These are phyloP conservation scores for Pristionchus arcanus DNA, from an alignment of 2,888 invertebrate genomes.

Conservation along the genomic window DNA sequence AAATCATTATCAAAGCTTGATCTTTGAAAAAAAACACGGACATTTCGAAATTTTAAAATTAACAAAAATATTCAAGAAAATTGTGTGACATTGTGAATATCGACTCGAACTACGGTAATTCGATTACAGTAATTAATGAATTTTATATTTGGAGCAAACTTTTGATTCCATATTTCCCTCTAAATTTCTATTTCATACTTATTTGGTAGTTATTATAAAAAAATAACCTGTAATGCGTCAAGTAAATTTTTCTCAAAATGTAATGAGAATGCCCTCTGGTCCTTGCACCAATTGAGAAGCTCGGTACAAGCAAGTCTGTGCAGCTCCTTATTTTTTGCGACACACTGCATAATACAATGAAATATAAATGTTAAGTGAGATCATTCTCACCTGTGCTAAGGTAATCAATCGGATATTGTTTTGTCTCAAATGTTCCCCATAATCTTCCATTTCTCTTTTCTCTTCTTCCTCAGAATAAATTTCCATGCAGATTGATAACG, in stretches of 20 bases:
- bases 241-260: conserved; percentile 4
- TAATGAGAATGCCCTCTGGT: not conserved
- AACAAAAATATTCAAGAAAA: not conserved
- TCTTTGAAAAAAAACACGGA: not conserved
- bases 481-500: not conserved
- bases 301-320: not conserved
- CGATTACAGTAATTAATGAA: not conserved
- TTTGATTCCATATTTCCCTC: not conserved
- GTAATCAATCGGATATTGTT: conserved; percentile 35
- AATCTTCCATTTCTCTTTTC: not conserved
- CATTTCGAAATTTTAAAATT: not conserved
- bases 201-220: not conserved
- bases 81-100: not conserved
- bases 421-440: conserved; percentile 12
- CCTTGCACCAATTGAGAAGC: conserved; percentile 32
- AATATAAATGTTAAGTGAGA: not conserved
- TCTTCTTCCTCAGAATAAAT: not conserved
- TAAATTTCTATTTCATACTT: not conserved
- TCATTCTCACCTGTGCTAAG: conserved; percentile 7
- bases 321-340: not conserved
- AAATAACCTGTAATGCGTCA: not conserved
- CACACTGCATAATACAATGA: not conserved
- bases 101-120: conserved; percentile 7
- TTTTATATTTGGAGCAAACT: not conserved
- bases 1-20: not conserved